These are phyloP conservation scores for Callipepla californica DNA, from an alignment of 2,113 vertebrate species.

Conservation along the genomic window DNA sequence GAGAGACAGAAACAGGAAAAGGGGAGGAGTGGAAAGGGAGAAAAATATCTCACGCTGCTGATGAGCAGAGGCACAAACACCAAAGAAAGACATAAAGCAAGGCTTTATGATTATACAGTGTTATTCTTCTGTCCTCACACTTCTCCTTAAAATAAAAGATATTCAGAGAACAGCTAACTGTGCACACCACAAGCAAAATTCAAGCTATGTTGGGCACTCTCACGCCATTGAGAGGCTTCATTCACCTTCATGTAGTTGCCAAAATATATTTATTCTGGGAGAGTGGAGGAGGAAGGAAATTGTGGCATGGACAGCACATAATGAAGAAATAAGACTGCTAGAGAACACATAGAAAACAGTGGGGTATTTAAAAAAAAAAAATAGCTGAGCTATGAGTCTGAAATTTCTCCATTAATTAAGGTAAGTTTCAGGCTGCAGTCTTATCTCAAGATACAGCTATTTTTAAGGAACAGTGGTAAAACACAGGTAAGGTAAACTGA, in stretches of 20 bases:
- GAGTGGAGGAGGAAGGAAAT: background rate
- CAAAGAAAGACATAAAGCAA: background rate
- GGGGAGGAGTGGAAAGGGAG: conserved; percentile 33
- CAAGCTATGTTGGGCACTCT: background rate
- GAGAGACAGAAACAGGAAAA: conserved; percentile 49
- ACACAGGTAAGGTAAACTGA: background rate
- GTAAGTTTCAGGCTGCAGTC: background rate
- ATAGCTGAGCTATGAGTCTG: background rate
- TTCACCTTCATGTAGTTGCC: background rate
- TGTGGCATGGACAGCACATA: background rate
- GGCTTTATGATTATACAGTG: background rate
- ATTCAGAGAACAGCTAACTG: background rate
- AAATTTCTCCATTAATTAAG: background rate
- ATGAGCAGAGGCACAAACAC: background rate
- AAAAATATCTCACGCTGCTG: background rate
- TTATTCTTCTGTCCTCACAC: background rate
- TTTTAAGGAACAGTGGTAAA: background rate
- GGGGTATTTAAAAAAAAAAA: background rate
- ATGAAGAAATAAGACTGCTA: background rate
- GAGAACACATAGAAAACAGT: background rate
- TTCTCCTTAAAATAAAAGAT: background rate
- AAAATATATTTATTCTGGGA: background rate
- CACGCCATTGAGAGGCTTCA: background rate
- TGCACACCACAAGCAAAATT: background rate
- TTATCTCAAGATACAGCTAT: background rate